Evolutionary conservation across 2,797 vertebrate species (phyloP), one percentile per base, ranked within the genome.

Genomic region (Psittacula echo): DNA sequence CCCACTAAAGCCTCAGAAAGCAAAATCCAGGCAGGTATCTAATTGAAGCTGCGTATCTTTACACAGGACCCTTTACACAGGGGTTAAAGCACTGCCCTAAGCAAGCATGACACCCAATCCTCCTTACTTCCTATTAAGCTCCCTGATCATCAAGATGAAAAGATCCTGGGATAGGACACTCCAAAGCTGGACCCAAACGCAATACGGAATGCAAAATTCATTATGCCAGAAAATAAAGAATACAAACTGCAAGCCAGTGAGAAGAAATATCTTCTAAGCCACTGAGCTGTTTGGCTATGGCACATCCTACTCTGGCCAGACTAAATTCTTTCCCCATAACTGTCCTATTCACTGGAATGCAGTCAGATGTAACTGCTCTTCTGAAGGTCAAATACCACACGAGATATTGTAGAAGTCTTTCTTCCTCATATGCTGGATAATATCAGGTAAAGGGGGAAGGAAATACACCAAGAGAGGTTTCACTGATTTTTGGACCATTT

Each of bases 261-360:
- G 61, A 79, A 94, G 42, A 95, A 82, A 44, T 32, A 61, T 11
- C 26, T 73, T 67, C 32, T 5, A 87, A 93, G 64, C 19, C 61
- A 68, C 48, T 45, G 32, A 75, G 70, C 13, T 83, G 27, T 85
- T 92, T 94, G 72, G 68, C 75, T 85, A 39, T 71, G 54, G 71
- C 23, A 37, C 44, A 53, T 58, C 22, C 65, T 83, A 39, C 39
- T 24, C 48, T 41, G 29, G 66, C 56, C 90, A 94, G 73, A 72
- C 17, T 68, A 75, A 88, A 93, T 93, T 91, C 82, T 88, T 96
- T 94, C 76, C 44, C 42, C 34, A 15, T 77, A 89, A 93, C 65
- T 78, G 51, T 79, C 64, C 39, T 73, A 74, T 24, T 79, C 78
- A 83, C 23, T 50, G 76, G 83, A 94, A 81, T 44, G 23, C 39